A percentile compares a stretch with the other conserved stretches of the same genome.
phyloP scores from a whole-genome alignment of 2,888 invertebrate species.

The Protophormia terraenovae region DNA sequence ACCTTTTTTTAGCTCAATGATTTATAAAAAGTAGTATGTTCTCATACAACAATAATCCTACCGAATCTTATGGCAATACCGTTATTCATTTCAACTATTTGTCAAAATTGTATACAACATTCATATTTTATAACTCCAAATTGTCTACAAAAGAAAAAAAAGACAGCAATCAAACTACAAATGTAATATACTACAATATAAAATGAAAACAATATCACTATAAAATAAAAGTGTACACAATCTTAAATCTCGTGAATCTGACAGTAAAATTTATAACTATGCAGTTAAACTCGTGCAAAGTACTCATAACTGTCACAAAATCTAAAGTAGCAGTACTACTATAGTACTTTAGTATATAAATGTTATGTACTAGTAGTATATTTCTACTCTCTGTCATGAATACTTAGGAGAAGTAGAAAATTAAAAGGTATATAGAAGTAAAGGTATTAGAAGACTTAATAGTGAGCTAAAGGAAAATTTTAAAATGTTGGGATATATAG shows the following conservation, averaged over 20 bases:
- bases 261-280: constrained; percentile 52
- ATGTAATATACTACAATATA: background rate
- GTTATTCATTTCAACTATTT: background rate
- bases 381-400: background rate
- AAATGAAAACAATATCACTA: constrained; percentile 3
- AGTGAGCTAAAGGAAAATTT: background rate
- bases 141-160: background rate
- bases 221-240: constrained; percentile 19
- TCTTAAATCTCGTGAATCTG: constrained; percentile 51
- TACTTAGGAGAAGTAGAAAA: background rate
- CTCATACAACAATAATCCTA: background rate
- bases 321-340: constrained; percentile 35
- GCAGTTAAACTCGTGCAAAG: constrained; percentile 58
- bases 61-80: background rate
- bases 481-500: background rate
- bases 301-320: constrained; percentile 56
- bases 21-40: too few species aligned
- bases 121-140: constrained; percentile 8
- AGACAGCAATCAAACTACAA: background rate
- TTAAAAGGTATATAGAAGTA: background rate
- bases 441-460: background rate
- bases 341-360: background rate
- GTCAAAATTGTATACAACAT: background rate
- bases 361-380: background rate
- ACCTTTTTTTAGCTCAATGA: too few species aligned